Evolutionary conservation across 2,797 vertebrate species (phyloP).

Genomic region (Okamejei kenojei): DNA sequence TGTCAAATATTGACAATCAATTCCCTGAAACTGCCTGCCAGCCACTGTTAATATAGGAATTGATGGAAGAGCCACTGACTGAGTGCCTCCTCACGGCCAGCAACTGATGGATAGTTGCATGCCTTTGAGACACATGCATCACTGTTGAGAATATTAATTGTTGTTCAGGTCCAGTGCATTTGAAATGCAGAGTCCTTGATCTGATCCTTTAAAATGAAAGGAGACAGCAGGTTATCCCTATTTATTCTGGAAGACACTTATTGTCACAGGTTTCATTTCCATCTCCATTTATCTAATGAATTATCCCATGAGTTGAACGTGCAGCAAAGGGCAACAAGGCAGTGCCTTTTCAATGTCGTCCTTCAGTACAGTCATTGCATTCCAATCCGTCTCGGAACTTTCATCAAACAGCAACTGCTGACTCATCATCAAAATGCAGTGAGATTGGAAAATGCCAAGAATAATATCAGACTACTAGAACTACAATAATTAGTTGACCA

Average conservation of each 20-base stretch:
- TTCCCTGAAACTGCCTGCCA: neutral
- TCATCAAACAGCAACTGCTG: neutral
- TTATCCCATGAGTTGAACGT: neutral
- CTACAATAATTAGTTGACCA: neutral
- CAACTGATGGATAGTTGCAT: constrained; percentile 10
- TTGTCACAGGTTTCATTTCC: neutral
- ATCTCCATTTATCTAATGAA: constrained; percentile 6
- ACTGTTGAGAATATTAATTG: constrained; percentile 25
- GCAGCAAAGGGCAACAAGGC: neutral
- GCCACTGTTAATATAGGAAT: neutral
- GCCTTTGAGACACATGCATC: neutral
- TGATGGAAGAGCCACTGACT: neutral
- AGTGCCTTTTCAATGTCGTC: neutral
- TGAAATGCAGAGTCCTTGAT: neutral
- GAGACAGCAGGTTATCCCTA: neutral
- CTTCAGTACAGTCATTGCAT: neutral
- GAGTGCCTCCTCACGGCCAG: neutral
- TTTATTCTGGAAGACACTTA: neutral
- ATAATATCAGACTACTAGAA: no score
- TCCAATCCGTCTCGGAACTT: neutral
- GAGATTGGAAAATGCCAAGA: neutral
- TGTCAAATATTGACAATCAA: neutral
- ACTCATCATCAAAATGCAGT: neutral
- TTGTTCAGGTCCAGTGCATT: neutral
- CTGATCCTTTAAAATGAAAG: neutral